A percentile compares a stretch with the other conserved stretches of the same genome.
Conservation (phyloP, 92 coral and sea anemone genomes). For the Umimayanthus chanpuru region DNA sequence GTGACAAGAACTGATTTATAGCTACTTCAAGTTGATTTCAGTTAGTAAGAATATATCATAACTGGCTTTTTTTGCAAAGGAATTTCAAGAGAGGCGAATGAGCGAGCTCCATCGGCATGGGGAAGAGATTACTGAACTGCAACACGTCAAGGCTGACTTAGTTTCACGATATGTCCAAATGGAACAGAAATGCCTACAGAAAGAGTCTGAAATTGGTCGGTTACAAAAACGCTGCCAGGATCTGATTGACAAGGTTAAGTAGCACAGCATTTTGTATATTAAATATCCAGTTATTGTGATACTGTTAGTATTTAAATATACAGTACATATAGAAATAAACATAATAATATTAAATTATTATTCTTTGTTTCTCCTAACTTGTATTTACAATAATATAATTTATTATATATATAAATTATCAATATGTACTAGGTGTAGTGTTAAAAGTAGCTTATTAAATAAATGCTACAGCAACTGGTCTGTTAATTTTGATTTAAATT, state of each 20-base stretch:
- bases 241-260: constrained; percentile 69
- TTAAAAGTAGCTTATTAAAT: too few relatives aligned
- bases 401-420: too few relatives aligned
- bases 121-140: constrained; percentile 79
- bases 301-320: background rate
- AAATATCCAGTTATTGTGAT: background rate
- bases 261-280: background rate
- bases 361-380: too few relatives aligned
- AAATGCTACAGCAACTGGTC: too few relatives aligned
- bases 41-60: background rate
- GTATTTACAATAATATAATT: too few relatives aligned
- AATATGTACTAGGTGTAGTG: too few relatives aligned
- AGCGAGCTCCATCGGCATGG: constrained; percentile 94
- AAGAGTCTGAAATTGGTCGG: constrained; percentile 76
- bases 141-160: constrained; percentile 73
- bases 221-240: constrained; percentile 81
- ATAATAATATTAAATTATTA: too few relatives aligned
- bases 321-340: background rate
- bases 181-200: constrained; percentile 81
- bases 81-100: constrained; percentile 84
- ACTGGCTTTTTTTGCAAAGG: constrained; percentile 49
- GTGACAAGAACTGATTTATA: too few relatives aligned
- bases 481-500: too few relatives aligned
- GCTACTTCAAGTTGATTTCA: too few relatives aligned
- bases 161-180: constrained; percentile 67